phyloP scores from a whole-genome alignment of 2,888 invertebrate genomes.

The Agonopterix alstromeriana region DNA sequence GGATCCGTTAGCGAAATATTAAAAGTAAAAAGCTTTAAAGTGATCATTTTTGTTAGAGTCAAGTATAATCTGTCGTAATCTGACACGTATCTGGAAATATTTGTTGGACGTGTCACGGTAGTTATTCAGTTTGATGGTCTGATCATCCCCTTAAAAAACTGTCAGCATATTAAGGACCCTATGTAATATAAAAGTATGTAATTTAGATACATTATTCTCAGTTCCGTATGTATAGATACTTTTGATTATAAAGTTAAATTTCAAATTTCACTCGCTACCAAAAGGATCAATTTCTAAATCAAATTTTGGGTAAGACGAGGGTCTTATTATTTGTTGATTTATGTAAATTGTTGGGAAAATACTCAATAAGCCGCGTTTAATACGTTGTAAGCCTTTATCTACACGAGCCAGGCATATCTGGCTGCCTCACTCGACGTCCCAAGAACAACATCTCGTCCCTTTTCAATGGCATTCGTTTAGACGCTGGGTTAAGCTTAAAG shows the following conservation, averaged over 20 bases:
- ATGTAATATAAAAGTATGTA: too few relatives aligned
- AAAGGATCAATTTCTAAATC: constrained; percentile 28
- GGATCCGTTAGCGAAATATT: too few relatives aligned
- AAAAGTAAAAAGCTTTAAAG: too few relatives aligned
- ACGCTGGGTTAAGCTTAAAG: too few relatives aligned
- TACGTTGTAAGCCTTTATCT: constrained; percentile 58
- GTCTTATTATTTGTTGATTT: constrained; percentile 46
- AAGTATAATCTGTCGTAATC: too few relatives aligned
- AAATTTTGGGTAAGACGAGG: constrained; percentile 30
- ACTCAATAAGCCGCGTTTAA: constrained; percentile 56
- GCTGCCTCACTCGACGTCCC: constrained; percentile 14
- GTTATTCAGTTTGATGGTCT: too few relatives aligned
- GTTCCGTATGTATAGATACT: background rate
- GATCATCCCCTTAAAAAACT: too few relatives aligned
- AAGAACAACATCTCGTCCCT: constrained; percentile 17
- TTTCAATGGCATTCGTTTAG: constrained; percentile 23
- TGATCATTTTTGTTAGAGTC: too few relatives aligned
- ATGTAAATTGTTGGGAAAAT: constrained; percentile 53
- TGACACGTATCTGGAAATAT: too few relatives aligned
- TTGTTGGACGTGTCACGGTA: too few relatives aligned
- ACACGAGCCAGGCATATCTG: constrained; percentile 43
- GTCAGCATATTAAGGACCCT: too few relatives aligned
- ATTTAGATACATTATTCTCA: too few relatives aligned
- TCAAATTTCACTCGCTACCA: constrained; percentile 5
- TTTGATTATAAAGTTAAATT: background rate